Base-by-base conservation (phyloP, 2,888 invertebrate genomes). In the Thyatira batis region DNA sequence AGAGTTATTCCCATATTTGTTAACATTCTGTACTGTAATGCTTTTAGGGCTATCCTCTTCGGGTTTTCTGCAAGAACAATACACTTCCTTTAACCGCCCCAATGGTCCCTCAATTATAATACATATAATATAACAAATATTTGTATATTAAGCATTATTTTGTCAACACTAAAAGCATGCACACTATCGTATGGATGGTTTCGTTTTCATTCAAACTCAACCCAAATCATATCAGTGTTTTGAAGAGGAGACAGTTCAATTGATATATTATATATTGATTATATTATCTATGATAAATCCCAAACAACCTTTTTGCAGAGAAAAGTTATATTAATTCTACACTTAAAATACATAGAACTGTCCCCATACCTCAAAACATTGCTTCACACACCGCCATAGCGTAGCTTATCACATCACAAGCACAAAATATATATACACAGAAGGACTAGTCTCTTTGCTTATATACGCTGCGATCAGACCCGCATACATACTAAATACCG, bases 11-110 rank as follows among this genome's bases (percentile, higher is more conserved):
- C 87, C 89, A 65, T 88, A 88, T 85, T 89, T 88, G 79, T 78
- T 85, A 68, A 86, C 81, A 76, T 80, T 88, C 82, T 85, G 89
- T 82, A 90, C 82, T 69, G 87, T 86, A 73, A 89, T 85, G 81
- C 78, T 87, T 80, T 90, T 92, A 80, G 83, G 77, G 73, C 57
- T 83, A 73, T 90, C 90, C 81, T 92, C 92, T 80, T 92, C 92
- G 63, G 85, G 78, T 85, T 90, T 90, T 90, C 92, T 92, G 90
- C 65, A 89, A 89, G 72, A 84, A 85, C 71, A 82, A 87, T 70
- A 76, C 66, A 60, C 60, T 69, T 61, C 63, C 61, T 70, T 76
- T 67, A 67, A 64, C 69, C 78, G 72, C 68, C 70, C 57, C 50
- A 59, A 61, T 58, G 55, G 53, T 56, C 23, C 51, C 46, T 51